Base-by-base conservation (phyloP, 2,888 invertebrate genomes). In the Podotricha telesiphe region DNA sequence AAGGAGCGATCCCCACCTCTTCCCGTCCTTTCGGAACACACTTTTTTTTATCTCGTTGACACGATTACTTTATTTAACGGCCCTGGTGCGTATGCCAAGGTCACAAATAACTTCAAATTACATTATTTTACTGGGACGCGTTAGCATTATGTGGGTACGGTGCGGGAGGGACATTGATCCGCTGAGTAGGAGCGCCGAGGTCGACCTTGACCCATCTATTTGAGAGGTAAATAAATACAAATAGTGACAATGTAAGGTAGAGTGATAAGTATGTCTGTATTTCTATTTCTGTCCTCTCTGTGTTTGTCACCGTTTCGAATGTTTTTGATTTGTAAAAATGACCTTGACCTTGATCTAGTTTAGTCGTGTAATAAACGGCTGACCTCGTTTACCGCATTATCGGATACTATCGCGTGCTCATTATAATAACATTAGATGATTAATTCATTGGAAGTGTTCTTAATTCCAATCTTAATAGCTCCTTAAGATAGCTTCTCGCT, bases 341-440 rank as follows among this genome's bases (percentile, higher is more conserved):
- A 91, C 92, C 91, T 91, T 92, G 92, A 93, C 92, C 92, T 91
- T 93, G 92, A 93, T 92, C 92, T 88, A 91, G 83, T 90, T 92
- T 86, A 83, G 84, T 82, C 82, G 79, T 86, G 88, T 90, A 87
- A 88, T 90, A 90, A 91, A 91, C 86, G 79, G 79, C 83, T 91
- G 92, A 89, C 92, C 92, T 91, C 92, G 91, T 91, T 91, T 87
- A 87, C 86, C 79, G 83, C 83, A 91, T 88, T 92, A 91, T 92
- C 89, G 86, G 78, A 83, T 84, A 80, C 82, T 86, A 87, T 86
- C 85, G 80, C 80, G 84, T 84, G 80, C 83, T 87, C 83, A 88
- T 91, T 91, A 86, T 82, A 82, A 83, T 81, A 85, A 82, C 82
- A 85, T 86, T 83, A 84, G 81, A 79, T 82, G 78, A 77, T 80